Base-by-base conservation (phyloP, 2,113 vertebrate species). In the Pelecanus crispus region DNA sequence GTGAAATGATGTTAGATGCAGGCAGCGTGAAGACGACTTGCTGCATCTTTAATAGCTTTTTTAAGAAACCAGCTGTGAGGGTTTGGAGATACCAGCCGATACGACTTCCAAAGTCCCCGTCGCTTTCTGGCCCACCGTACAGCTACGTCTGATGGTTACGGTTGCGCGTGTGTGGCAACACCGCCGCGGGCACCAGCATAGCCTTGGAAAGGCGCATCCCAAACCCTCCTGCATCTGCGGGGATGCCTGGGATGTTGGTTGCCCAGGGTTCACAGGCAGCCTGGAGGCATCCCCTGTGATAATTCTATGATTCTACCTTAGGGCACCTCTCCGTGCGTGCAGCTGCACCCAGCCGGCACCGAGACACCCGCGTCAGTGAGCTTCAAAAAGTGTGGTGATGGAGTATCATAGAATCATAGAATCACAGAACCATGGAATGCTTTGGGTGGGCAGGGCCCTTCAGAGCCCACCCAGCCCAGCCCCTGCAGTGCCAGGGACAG, bases 221-320 rank as follows among this genome's bases (percentile, higher is more conserved):
- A 88, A 56, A 42, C 7, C 25, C 50, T 34, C 34, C 55, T 11
- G 17, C 17, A 2, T 9, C 56, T 5, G 8, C 36, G n/a, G 14
- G 5, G 25, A 12, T 0, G 10, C 44, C 24, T 9, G 0, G 8
- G 58, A 3, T 10, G 38, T 1, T 16, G 45, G 24, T 2, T 42
- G 26, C 24, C 25, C 3, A 7, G 50, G 70, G 36, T 15, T 56
- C 52, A 26, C 1, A 34, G 61, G 29, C 34, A 75, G 56, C 61
- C 67, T 58, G 13, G 4, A 56, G 58, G 32, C 45, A 44, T 11
- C 29, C 55, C 70, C 20, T n/a, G n/a, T n/a, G n/a, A n/a, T n/a
- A n/a, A n/a, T n/a, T n/a, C n/a, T n/a, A n/a, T n/a, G n/a, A n/a
- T n/a, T n/a, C n/a, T 0, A 5, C 74, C 74, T 24, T 2, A 0